A percentile compares a stretch with the other conserved stretches of the same genome.
These are phyloP conservation scores for Drosophila kanekoi DNA, from an alignment of 2,888 invertebrate species.

Conservation along the genomic window DNA sequence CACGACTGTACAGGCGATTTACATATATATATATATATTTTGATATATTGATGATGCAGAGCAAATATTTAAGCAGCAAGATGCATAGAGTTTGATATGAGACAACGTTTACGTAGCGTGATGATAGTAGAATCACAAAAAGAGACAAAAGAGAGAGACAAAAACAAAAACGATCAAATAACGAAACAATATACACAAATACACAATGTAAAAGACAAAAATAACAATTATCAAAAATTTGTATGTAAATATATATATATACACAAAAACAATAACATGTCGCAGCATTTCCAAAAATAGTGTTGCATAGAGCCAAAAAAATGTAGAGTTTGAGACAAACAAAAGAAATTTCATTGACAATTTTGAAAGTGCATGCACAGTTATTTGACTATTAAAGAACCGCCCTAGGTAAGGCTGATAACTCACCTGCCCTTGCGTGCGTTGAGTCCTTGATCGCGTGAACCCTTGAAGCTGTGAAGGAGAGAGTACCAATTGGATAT, in stretches of 20 bases:
- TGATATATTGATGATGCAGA: slow-evolving; percentile 35
- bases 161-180: slow-evolving; percentile 74
- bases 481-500: slow-evolving; percentile 15
- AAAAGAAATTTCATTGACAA: slow-evolving; percentile 35
- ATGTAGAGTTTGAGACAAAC: slow-evolving; percentile 27
- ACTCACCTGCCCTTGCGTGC: slow-evolving; percentile 85
- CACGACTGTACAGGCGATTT: slow-evolving; percentile 88
- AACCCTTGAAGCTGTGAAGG: slow-evolving; percentile 87
- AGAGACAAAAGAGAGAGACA: slow-evolving; percentile 74
- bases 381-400: slow-evolving; percentile 28
- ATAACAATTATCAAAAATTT: slow-evolving; percentile 5
- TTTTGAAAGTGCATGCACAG: slow-evolving; percentile 58
- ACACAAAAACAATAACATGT: slow-evolving; percentile 45
- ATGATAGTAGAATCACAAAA: slow-evolving; percentile 62
- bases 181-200: slow-evolving; percentile 64
- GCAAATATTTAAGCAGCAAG: slow-evolving; percentile 72
- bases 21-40: slow-evolving; percentile 6
- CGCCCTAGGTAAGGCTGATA: slow-evolving; percentile 4
- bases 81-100: slow-evolving; percentile 73
- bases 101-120: slow-evolving; percentile 74
- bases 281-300: slow-evolving; percentile 75
- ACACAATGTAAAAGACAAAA: slow-evolving; percentile 44
- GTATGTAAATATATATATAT: slow-evolving; percentile 11
- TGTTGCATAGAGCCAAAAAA: slow-evolving; percentile 40
- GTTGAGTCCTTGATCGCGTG: slow-evolving; percentile 87